Evolutionary conservation across 2,113 vertebrate genomes (phyloP).

Genomic region (Heloderma charlesbogerti): DNA sequence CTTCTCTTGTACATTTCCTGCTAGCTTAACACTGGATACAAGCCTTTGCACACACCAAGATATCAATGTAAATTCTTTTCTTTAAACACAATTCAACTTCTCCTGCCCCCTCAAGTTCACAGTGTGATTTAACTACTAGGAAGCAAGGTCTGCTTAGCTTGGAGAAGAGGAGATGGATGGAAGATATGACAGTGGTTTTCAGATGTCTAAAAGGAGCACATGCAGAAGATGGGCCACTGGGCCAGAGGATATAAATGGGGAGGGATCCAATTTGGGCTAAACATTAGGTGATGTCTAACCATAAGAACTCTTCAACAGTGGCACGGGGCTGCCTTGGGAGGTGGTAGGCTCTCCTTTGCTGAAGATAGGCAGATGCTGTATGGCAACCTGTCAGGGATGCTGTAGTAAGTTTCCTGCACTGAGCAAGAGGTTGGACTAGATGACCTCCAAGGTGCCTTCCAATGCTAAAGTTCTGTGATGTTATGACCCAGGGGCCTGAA

Average conservation of each 20-base stretch:
- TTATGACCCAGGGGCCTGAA: not conserved
- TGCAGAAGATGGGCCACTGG: no score
- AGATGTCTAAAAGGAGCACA: no score
- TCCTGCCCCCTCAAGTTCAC: not conserved
- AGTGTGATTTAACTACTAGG: not conserved
- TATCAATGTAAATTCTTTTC: not conserved
- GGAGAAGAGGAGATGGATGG: not conserved
- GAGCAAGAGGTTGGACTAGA: not conserved
- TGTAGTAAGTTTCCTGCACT: not conserved
- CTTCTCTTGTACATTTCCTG: no score
- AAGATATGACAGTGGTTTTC: no score
- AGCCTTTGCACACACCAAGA: no score
- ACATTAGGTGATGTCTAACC: not conserved
- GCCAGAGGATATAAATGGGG: not conserved
- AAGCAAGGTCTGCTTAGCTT: not conserved
- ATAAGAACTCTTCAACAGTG: not conserved
- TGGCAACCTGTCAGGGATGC: not conserved
- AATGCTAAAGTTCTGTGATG: not conserved
- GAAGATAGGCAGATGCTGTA: not conserved
- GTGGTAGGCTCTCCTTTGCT: not conserved
- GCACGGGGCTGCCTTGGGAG: not conserved
- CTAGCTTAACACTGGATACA: no score
- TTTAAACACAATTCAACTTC: not conserved
- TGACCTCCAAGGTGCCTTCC: not conserved
- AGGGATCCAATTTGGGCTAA: not conserved